phyloP scores from a whole-genome alignment of 2,797 vertebrate species.

The Poecilia wingei region DNA sequence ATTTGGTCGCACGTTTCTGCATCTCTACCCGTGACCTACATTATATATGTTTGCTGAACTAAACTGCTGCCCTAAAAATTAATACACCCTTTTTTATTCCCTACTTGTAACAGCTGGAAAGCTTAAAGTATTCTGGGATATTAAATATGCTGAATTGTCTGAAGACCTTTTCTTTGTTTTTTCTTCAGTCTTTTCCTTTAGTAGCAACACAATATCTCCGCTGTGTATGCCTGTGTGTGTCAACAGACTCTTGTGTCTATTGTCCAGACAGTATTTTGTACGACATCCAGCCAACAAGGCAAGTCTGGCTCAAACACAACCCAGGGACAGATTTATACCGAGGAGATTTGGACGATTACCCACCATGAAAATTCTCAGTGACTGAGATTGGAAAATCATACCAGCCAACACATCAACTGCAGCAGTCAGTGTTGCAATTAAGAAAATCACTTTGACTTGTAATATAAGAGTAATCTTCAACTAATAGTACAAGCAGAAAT shows the following conservation, averaged over 20 bases:
- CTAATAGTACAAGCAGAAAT: slow-evolving; percentile 6
- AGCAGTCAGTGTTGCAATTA: slow-evolving; percentile 34
- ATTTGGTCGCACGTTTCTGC: background rate
- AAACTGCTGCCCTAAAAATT: background rate
- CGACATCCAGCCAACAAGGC: slow-evolving; percentile 36
- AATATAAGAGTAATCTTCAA: slow-evolving; percentile 28
- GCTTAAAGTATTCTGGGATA: slow-evolving; percentile 1
- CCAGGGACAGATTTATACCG: slow-evolving; percentile 61
- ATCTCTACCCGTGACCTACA: background rate
- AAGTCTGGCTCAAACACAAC: slow-evolving; percentile 40
- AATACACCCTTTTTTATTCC: background rate
- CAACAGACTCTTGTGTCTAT: slow-evolving; percentile 20
- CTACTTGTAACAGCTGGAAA: background rate
- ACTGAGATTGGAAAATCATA: slow-evolving; percentile 61
- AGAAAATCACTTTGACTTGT: slow-evolving; percentile 24
- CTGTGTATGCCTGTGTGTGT: slow-evolving; percentile 1
- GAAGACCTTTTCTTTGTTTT: slow-evolving; percentile 2
- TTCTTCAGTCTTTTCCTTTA: background rate
- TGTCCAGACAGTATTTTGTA: slow-evolving; percentile 25
- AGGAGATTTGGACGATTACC: slow-evolving; percentile 69
- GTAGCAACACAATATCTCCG: background rate
- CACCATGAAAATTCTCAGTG: slow-evolving; percentile 54
- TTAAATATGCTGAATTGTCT: slow-evolving; percentile 2
- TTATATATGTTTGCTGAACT: background rate
- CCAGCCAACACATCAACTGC: slow-evolving; percentile 56